Percentiles rank a stretch among this genome's conserved stretches.
These are phyloP conservation scores for Hyles euphorbiae DNA, from an alignment of 1,140 invertebrate species.

Conservation along the genomic window DNA sequence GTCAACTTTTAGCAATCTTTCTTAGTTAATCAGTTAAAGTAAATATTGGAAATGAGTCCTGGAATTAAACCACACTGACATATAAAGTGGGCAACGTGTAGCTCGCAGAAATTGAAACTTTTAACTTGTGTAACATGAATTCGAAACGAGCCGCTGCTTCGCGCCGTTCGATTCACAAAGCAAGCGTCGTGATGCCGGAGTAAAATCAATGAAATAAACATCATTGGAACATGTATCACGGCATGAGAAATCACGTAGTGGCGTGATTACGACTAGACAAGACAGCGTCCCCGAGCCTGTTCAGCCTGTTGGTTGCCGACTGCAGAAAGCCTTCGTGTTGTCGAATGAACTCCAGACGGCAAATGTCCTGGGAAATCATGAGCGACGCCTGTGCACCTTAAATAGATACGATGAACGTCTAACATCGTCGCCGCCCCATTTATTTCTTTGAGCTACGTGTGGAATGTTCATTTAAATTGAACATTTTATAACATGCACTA, in stretches of 20 bases:
- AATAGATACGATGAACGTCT: conserved; percentile 22
- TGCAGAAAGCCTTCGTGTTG: conserved; percentile 20
- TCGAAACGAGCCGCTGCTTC: too few species aligned
- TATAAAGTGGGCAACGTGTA: too few species aligned
- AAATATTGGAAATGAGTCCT: too few species aligned
- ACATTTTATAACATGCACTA: too few species aligned
- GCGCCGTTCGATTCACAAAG: too few species aligned
- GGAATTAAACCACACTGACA: too few species aligned
- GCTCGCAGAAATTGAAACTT: too few species aligned
- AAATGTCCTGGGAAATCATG: conserved; percentile 64
- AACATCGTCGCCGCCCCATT: conserved; percentile 11
- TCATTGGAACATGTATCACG: not conserved
- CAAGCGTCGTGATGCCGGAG: too few species aligned
- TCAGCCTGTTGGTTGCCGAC: conserved; percentile 15
- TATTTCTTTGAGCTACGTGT: not conserved
- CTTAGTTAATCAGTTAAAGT: too few species aligned
- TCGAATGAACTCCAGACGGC: conserved; percentile 31
- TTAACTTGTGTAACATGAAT: too few species aligned
- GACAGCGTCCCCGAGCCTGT: conserved; percentile 9
- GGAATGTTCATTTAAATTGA: too few species aligned
- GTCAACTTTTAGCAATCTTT: too few species aligned
- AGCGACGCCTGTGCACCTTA: conserved; percentile 23
- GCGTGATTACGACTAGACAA: not conserved
- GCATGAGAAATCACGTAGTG: not conserved
- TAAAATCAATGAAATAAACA: not conserved